Evolutionary conservation across 2,888 invertebrate genomes (phyloP).

Genomic region (Tipula helvola): DNA sequence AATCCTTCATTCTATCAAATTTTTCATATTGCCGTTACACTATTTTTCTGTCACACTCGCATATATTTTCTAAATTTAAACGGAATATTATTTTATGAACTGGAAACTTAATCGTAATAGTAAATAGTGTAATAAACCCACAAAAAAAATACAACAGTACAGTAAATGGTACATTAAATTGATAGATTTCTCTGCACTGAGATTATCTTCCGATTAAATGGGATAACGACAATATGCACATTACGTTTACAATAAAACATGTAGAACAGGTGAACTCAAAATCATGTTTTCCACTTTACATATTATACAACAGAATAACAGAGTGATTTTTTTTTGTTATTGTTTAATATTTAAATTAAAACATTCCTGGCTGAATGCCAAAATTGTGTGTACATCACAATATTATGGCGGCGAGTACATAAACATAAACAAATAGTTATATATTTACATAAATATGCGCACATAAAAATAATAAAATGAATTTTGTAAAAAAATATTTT

Average conservation of each 20-base stretch:
- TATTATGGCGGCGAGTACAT: neutral
- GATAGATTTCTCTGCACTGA: neutral
- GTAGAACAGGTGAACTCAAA: neutral
- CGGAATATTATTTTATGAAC: neutral
- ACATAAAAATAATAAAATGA: neutral
- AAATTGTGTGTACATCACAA: neutral
- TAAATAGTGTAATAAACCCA: neutral
- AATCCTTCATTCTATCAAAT: too few species aligned
- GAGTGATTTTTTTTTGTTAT: neutral
- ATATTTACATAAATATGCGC: neutral
- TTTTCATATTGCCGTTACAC: too few species aligned
- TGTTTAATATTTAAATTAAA: neutral
- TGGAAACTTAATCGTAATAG: neutral
- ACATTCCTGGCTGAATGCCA: neutral
- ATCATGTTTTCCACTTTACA: neutral
- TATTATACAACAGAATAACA: neutral
- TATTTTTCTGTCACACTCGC: too few species aligned
- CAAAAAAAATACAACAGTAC: too few species aligned
- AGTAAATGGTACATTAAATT: neutral
- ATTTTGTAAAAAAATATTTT: neutral
- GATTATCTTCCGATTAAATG: neutral
- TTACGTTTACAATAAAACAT: neutral
- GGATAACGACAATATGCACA: neutral
- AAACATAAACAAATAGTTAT: neutral
- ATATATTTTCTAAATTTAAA: too few species aligned